These are phyloP conservation scores for Smittia aterrima DNA, from an alignment of 2,888 invertebrate species.

Conservation along the genomic window DNA sequence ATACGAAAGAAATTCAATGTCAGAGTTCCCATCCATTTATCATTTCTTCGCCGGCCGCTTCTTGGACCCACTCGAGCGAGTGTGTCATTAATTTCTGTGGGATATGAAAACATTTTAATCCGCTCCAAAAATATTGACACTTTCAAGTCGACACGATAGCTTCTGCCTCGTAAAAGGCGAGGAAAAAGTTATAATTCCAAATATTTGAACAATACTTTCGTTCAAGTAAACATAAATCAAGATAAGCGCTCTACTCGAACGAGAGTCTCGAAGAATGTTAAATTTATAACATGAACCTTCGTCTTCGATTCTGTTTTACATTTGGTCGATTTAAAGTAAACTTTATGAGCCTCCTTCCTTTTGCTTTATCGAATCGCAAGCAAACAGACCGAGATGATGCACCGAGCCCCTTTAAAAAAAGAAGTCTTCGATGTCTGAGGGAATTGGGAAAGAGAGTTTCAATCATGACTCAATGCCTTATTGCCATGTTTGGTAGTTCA, in stretches of 20 bases:
- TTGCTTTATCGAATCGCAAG: background rate
- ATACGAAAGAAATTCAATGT: conserved; percentile 20
- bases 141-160: background rate
- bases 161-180: background rate
- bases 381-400: background rate
- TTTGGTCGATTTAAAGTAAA: background rate
- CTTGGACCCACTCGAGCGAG: background rate
- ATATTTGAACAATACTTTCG: conserved; percentile 21
- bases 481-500: conserved; percentile 21
- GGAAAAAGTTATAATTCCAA: background rate
- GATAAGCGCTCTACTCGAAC: background rate
- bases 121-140: conserved; percentile 12
- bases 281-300: conserved; percentile 1
- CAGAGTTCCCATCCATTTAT: conserved; percentile 11
- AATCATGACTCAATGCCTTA: conserved; percentile 19
- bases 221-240: conserved; percentile 6
- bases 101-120: conserved; percentile 24
- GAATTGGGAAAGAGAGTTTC: too few species aligned
- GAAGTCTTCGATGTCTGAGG: too few species aligned
- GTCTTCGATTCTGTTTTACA: background rate
- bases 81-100: background rate
- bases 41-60: background rate
- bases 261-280: background rate
- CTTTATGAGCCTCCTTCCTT: background rate
- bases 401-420: too few species aligned